Evolutionary conservation across 2,113 vertebrate genomes (phyloP).

Genomic region (Collichthys lucidus): DNA sequence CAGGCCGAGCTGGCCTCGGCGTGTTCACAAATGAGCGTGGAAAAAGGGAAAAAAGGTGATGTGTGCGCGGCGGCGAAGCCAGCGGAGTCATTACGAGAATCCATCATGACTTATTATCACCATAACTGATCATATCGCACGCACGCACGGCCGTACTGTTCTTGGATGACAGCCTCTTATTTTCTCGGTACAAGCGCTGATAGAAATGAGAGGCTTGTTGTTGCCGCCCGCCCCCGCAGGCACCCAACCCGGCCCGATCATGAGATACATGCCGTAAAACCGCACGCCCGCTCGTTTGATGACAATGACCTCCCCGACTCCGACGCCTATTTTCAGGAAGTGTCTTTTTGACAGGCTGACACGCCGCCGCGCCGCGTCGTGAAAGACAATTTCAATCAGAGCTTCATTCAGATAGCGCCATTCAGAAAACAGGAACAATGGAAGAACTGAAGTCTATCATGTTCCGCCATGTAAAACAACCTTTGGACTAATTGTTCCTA

Average conservation of each 20-base stretch:
- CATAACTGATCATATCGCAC: slow-evolving; percentile 55
- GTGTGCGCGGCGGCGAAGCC: slow-evolving; percentile 43
- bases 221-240: slow-evolving; percentile 11
- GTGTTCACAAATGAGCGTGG: slow-evolving; percentile 62
- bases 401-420: slow-evolving; percentile 72
- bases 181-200: slow-evolving; percentile 49
- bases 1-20: slow-evolving; percentile 63
- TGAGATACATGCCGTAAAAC: slow-evolving; percentile 56
- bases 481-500: slow-evolving; percentile 82
- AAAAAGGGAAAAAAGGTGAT: slow-evolving; percentile 59
- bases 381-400: slow-evolving; percentile 76
- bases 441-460: slow-evolving; percentile 76
- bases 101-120: slow-evolving; percentile 71
- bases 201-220: slow-evolving; percentile 67
- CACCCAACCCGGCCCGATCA: slow-evolving; percentile 40
- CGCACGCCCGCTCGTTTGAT: slow-evolving; percentile 57
- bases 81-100: slow-evolving; percentile 61
- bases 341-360: slow-evolving; percentile 66
- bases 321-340: slow-evolving; percentile 58
- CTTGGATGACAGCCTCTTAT: slow-evolving; percentile 69
- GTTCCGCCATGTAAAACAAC: slow-evolving; percentile 81
- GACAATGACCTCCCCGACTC: slow-evolving; percentile 62
- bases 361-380: slow-evolving; percentile 27
- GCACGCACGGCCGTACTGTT: slow-evolving; percentile 11
- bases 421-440: slow-evolving; percentile 73